These are phyloP conservation scores for Sinotaia quadrata DNA, from an alignment of 2,888 invertebrate species.

Conservation along the genomic window DNA sequence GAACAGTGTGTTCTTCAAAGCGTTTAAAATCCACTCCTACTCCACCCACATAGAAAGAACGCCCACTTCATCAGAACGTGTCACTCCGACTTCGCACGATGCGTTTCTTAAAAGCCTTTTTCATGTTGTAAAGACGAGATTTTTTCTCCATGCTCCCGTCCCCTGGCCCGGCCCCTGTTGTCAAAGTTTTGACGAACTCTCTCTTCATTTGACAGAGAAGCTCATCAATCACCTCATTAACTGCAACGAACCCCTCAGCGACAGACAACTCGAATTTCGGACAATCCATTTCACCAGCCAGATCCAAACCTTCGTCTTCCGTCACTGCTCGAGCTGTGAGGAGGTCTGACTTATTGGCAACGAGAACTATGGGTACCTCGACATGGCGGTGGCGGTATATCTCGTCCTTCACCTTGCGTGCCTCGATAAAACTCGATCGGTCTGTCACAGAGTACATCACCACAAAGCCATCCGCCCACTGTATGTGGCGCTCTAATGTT, in stretches of 20 bases:
- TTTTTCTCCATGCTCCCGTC: constrained; percentile 41
- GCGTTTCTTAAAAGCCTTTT: constrained; percentile 64
- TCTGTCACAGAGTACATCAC: constrained; percentile 93
- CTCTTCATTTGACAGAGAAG: constrained; percentile 60
- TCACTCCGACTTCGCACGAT: constrained; percentile 65
- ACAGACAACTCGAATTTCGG: constrained; percentile 65
- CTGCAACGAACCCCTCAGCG: constrained; percentile 57
- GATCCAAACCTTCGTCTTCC: constrained; percentile 51
- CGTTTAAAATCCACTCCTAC: too few species aligned
- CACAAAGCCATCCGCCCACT: constrained; percentile 92
- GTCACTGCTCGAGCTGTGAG: constrained; percentile 55
- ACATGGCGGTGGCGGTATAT: constrained; percentile 32
- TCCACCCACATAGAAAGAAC: not conserved
- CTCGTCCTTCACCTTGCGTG: constrained; percentile 77
- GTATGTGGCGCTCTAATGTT: constrained; percentile 74
- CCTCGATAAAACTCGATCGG: constrained; percentile 86
- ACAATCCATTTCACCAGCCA: constrained; percentile 57
- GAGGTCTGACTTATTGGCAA: constrained; percentile 65
- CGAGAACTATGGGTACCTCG: constrained; percentile 57
- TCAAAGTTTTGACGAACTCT: constrained; percentile 56
- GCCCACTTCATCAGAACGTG: constrained; percentile 43
- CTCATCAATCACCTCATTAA: constrained; percentile 62
- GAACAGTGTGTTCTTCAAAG: too few species aligned
- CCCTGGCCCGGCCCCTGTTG: constrained; percentile 16
- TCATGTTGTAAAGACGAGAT: constrained; percentile 64